Conservation (phyloP, 35 echinoderm and acorn worm species). For the Acanthaster planci region DNA sequence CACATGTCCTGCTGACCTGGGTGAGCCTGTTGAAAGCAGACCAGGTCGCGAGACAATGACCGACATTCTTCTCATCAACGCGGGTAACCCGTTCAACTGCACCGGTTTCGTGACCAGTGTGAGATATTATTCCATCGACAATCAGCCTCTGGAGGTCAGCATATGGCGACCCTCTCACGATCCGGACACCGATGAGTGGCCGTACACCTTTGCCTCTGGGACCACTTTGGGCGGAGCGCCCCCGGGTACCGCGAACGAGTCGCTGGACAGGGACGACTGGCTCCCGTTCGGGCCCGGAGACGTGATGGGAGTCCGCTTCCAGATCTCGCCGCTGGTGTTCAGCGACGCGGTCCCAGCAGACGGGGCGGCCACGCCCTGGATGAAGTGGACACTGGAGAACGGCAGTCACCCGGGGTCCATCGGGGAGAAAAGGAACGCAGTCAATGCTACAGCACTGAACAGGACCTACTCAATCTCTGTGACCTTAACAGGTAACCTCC, state of each 20-base stretch:
- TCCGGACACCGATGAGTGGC: not conserved
- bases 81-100: constrained; percentile 17
- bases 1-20: not conserved
- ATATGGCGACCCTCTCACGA: not conserved
- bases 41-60: not conserved
- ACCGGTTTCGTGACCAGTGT: not conserved
- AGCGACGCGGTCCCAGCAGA: not conserved
- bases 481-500: not conserved
- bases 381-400: not conserved
- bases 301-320: constrained; percentile 1
- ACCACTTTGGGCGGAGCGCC: not conserved
- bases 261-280: not conserved
- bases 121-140: not conserved
- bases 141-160: not conserved
- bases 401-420: not conserved
- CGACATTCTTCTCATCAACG: not conserved
- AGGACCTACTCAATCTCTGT: not conserved
- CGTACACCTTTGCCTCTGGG: not conserved
- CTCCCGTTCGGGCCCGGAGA: not conserved
- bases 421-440: not conserved
- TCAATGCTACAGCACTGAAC: not conserved
- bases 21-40: not conserved
- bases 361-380: constrained; percentile 3
- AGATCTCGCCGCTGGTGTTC: not conserved
- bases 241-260: not conserved